phyloP scores from a whole-genome alignment of 2,797 vertebrate species.

The Novumbra hubbsi region DNA sequence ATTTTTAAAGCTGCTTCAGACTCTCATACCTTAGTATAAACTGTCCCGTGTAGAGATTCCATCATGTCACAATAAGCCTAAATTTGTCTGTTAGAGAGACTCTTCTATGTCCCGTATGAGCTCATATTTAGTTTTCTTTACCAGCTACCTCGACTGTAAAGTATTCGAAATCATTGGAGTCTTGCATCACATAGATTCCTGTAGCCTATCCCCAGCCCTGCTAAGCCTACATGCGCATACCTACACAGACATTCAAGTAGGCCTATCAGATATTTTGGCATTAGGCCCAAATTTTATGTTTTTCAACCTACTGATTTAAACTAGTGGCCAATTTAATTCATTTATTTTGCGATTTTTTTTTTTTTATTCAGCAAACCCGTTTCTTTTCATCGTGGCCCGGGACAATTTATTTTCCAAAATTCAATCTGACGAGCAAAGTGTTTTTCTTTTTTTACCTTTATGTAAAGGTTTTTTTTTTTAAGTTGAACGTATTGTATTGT shows the following conservation, averaged over 20 bases:
- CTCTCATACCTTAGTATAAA: conserved; percentile 53
- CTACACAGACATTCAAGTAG: not conserved
- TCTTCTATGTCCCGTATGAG: conserved; percentile 40
- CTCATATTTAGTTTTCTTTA: conserved; percentile 74
- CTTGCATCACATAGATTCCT: conserved; percentile 44
- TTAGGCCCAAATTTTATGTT: not conserved
- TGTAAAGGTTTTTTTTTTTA: conserved; percentile 43
- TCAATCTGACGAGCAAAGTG: conserved; percentile 59
- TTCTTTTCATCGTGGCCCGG: conserved; percentile 52
- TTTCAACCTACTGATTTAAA: not conserved
- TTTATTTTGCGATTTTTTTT: not conserved
- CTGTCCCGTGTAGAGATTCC: conserved; percentile 72
- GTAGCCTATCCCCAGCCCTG: conserved; percentile 1
- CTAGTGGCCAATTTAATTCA: not conserved
- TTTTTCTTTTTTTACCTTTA: conserved; percentile 30
- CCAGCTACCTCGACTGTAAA: conserved; percentile 96
- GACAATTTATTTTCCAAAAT: conserved; percentile 70
- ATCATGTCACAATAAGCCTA: conserved; percentile 31
- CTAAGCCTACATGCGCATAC: not conserved
- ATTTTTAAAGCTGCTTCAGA: conserved; percentile 77
- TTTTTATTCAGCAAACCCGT: not conserved
- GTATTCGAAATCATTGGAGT: conserved; percentile 74
- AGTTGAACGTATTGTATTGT: conserved; percentile 41
- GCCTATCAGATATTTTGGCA: not conserved
- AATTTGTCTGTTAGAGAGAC: conserved; percentile 53